These are phyloP conservation scores for Listrodromus nycthemerus DNA, from an alignment of 2,888 invertebrate species.

Conservation along the genomic window DNA sequence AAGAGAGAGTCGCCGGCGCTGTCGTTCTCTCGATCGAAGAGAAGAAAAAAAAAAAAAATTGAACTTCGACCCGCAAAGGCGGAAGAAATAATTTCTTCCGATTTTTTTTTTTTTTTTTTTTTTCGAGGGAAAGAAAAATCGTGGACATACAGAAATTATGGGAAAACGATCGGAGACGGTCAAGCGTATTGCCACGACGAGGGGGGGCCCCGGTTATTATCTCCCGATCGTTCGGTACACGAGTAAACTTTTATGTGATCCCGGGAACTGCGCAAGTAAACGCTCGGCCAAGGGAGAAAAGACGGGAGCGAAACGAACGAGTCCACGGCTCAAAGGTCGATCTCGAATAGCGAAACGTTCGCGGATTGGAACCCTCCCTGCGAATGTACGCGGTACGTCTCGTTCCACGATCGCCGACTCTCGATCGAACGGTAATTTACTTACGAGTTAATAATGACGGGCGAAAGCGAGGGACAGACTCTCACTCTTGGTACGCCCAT, in stretches of 20 bases:
- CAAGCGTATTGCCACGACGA: constrained; percentile 37
- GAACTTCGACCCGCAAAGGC: constrained; percentile 21
- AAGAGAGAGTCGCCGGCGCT: constrained; percentile 20
- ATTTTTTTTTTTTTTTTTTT: constrained; percentile 14
- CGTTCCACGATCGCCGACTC: constrained; percentile 77
- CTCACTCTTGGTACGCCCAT: constrained; percentile 58
- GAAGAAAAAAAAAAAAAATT: constrained; percentile 1
- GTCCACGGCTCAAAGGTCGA: constrained; percentile 80
- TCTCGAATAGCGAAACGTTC: constrained; percentile 64
- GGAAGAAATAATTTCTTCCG: constrained; percentile 18
- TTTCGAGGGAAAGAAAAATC: constrained; percentile 21
- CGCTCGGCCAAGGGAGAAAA: constrained; percentile 56
- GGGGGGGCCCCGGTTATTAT: constrained; percentile 54
- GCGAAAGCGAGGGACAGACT: constrained; percentile 65
- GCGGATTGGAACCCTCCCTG: constrained; percentile 74
- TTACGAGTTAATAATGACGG: constrained; percentile 83
- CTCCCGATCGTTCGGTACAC: constrained; percentile 46
- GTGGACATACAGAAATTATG: constrained; percentile 41
- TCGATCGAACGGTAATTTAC: constrained; percentile 84
- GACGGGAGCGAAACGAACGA: constrained; percentile 44
- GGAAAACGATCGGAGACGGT: constrained; percentile 54
- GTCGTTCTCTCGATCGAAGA: constrained; percentile 14
- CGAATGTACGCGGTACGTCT: constrained; percentile 70
- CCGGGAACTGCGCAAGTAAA: constrained; percentile 57
- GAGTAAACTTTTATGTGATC: constrained; percentile 55